Base-by-base conservation (phyloP, 2,113 vertebrate genomes). In the Salvelinus fontinalis region DNA sequence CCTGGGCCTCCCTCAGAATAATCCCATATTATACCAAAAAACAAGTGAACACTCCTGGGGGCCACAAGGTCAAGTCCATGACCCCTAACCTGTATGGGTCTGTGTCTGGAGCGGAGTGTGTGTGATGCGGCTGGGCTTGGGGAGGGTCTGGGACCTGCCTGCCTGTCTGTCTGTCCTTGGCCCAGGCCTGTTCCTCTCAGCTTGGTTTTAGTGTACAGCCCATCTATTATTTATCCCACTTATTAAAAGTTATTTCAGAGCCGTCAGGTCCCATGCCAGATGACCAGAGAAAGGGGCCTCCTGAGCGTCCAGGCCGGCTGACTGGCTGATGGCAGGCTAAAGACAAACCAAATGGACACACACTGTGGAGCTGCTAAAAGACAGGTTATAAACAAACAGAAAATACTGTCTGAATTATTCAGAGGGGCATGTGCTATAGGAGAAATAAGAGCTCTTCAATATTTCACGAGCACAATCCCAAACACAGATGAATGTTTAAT, bases 191-290 rank as follows among this genome's bases (percentile, higher is more conserved):
- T 82, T 87, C 84, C 85, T 90, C 90, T 83, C 75, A 44, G 87
- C 85, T 87, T 88, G 88, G 86, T 90, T 94, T 93, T 92, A 92
- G 88, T 86, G 88, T 79, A 82, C 85, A 82, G 79, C 73, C 82
- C 88, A 93, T 94, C 84, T 92, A 94, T 94, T 93, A 94, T 94
- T 94, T 89, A 94, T 83, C 79, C 76, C 89, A 90, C 90, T 94
- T 93, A 94, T 93, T 94, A 94, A 93, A 94, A 94, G 92, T 94
- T 93, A 92, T 93, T 93, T 93, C 84, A 92, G 90, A 92, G 89
- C 90, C 88, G 89, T 90, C 90, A 88, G 93, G 90, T 92, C 90
- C 82, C 31, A 5, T 87, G 89, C 79, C 90, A 93, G 89, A 93
- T 93, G 92, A 94, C 92, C 90, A 86, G 87, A 86, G 89, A 90